phyloP scores from a whole-genome alignment of 2,888 invertebrate species.

The Chironomus tentans region DNA sequence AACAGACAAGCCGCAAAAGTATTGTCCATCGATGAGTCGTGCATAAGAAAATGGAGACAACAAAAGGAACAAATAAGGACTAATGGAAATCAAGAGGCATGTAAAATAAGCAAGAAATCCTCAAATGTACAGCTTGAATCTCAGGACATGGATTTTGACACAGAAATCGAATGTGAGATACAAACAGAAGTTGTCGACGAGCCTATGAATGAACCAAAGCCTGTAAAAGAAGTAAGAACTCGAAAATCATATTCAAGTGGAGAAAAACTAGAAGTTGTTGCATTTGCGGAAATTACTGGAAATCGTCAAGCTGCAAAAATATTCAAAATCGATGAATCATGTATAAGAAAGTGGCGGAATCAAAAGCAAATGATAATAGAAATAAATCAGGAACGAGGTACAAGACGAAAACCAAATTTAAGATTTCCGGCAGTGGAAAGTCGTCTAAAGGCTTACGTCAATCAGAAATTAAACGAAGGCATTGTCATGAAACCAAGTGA shows the following conservation, averaged over 20 bases:
- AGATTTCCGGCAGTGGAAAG: not conserved
- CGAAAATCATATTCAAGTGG: slow-evolving; percentile 29
- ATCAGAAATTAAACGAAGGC: not conserved
- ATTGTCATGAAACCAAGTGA: not conserved
- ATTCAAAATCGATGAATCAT: slow-evolving; percentile 36
- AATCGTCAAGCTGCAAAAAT: slow-evolving; percentile 34
- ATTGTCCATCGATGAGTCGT: not conserved
- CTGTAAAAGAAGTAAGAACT: not conserved
- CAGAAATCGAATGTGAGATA: not conserved
- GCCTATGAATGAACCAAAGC: not conserved
- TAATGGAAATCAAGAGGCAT: not conserved
- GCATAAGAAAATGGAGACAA: slow-evolving; percentile 3
- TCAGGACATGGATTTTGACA: not conserved
- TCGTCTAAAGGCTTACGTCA: not conserved
- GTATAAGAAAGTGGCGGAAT: slow-evolving; percentile 37
- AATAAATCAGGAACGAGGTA: not conserved
- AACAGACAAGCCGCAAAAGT: slow-evolving; percentile 1
- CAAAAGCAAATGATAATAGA: slow-evolving; percentile 29
- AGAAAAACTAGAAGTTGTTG: slow-evolving; percentile 36
- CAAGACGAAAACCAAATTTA: slow-evolving; percentile 12
- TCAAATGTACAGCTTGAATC: too few species aligned
- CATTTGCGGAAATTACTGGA: slow-evolving; percentile 36
- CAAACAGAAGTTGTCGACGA: not conserved
- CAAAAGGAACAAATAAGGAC: not conserved
- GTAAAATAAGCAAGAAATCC: not conserved